Evolutionary conservation across 2,888 invertebrate genomes (phyloP), one percentile per base, ranked within the genome.

Genomic region (Antitype chi): DNA sequence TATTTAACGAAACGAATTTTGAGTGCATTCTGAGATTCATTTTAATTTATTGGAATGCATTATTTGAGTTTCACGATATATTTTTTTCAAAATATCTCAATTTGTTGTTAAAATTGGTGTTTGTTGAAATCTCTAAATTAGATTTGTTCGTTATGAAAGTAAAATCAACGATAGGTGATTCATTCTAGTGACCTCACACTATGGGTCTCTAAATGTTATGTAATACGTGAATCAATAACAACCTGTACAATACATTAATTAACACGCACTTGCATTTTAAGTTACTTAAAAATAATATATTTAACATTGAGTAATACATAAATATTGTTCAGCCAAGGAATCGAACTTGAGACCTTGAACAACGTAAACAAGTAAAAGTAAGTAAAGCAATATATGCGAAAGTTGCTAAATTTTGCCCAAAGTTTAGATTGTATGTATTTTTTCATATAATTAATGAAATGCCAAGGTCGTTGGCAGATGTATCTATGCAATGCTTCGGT

Each of bases 1-100:
- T 83, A 85, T 86, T 81, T 80, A 74, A 68, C 72, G 68, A 80
- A 87, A 90, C 84, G 69, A 74, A 82, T 74, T 84, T 28, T 77
- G 64, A 87, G 85, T 80, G 75, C 66, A 71, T 68, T 72, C 70
- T 25, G 25, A 38, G n/a, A 73, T 52, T 67, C 0, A 64, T 59
- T 59, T 66, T 67, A 13, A 69, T 71, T 57, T 72, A 75, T 70
- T 59, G 38, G 2, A 68, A n/a, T 76, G 2, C 4, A 38, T 43
- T 11, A 2, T 55, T 59, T 28, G n/a, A 57, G 8, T 32, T 32
- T 32, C 17, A 63, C 5, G 11, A 49, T 0, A n/a, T 28, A 49
- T 73, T 62, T 25, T 38, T 63, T 20, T 38, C 38, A 9, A 71
- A 47, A 32, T 17, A 28, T 20, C 4, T 60, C 0, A 17, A 8